Percentiles rank a stretch among this genome's conserved stretches.
phyloP scores from a whole-genome alignment of 2,888 invertebrate species.

The Acanthoscelides obtectus region DNA sequence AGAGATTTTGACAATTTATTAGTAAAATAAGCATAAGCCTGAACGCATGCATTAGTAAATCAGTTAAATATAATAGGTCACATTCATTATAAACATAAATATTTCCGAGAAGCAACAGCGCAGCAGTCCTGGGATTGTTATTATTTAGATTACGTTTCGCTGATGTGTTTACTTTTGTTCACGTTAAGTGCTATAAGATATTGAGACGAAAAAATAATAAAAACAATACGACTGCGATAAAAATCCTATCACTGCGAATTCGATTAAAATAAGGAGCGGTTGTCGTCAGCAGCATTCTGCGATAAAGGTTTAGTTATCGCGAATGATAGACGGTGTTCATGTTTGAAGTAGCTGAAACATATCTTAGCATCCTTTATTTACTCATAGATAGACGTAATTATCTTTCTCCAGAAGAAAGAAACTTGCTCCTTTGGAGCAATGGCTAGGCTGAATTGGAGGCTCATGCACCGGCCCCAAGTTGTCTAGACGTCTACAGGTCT shows the following conservation, averaged over 20 bases:
- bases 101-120: neutral
- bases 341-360: too few species aligned
- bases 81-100: neutral
- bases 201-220: neutral
- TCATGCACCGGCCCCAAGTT: too few species aligned
- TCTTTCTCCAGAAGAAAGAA: too few species aligned
- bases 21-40: neutral
- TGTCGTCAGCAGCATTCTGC: neutral
- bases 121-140: neutral
- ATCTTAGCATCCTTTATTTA: too few species aligned
- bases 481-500: too few species aligned
- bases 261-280: neutral
- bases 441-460: too few species aligned
- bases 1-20: too few species aligned
- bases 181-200: neutral
- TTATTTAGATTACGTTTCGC: neutral
- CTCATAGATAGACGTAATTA: too few species aligned
- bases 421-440: too few species aligned
- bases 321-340: neutral
- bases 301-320: neutral
- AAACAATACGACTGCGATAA: neutral
- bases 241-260: neutral
- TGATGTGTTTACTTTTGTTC: neutral
- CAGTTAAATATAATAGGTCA: neutral
- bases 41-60: neutral